phyloP scores from a whole-genome alignment of 2,888 invertebrate genomes.

The Brassicogethes aeneus region DNA sequence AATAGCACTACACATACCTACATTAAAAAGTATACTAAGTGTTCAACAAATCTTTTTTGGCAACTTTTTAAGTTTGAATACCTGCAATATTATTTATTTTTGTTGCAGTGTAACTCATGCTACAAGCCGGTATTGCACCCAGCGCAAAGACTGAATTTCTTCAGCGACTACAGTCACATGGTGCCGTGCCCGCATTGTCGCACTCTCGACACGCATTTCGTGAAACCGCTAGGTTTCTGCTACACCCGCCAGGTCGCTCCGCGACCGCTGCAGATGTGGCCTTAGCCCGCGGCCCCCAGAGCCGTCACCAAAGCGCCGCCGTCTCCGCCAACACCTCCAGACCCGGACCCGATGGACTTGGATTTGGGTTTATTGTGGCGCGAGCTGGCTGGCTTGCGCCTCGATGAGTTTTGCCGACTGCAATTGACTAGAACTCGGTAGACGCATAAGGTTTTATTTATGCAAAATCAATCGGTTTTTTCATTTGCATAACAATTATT shows the following conservation, averaged over 20 bases:
- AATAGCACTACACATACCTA: too few species aligned
- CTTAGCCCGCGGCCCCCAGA: constrained; percentile 72
- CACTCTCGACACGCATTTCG: constrained; percentile 87
- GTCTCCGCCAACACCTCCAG: constrained; percentile 25
- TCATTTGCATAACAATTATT: constrained; percentile 10
- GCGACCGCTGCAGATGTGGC: constrained; percentile 61
- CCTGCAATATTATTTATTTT: too few species aligned
- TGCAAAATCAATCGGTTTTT: too few species aligned
- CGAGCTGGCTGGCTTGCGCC: constrained; percentile 40
- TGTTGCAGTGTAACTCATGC: constrained; percentile 83
- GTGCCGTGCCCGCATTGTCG: constrained; percentile 89
- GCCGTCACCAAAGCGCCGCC: constrained; percentile 34
- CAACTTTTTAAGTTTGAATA: too few species aligned
- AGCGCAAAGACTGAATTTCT: constrained; percentile 79
- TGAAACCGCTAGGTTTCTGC: constrained; percentile 79
- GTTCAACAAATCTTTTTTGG: too few species aligned
- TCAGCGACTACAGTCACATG: constrained; percentile 90
- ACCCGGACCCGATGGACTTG: constrained; percentile 32
- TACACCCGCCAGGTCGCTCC: constrained; percentile 59
- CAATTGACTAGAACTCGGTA: constrained; percentile 40
- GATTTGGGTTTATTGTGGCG: constrained; percentile 41
- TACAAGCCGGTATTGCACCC: constrained; percentile 80
- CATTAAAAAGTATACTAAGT: too few species aligned
- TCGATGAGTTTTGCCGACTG: constrained; percentile 41
- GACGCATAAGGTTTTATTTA: too few species aligned